Conservation (phyloP, 2,113 vertebrate species). For the Chauna torquata region DNA sequence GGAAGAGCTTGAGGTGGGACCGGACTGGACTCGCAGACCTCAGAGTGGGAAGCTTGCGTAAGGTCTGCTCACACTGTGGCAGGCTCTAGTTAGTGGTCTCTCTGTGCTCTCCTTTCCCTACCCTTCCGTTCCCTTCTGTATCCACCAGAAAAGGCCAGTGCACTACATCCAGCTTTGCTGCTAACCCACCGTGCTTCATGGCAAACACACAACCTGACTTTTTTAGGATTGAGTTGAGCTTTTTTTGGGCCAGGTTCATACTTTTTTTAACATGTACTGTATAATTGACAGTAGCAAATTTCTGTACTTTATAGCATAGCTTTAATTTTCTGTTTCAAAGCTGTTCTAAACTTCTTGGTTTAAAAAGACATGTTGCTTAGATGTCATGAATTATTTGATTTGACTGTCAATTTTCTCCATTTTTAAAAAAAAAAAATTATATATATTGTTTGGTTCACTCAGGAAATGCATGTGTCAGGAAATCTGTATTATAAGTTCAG, state of each 20-base stretch:
- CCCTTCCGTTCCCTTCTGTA: neutral
- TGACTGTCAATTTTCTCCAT: constrained; percentile 72
- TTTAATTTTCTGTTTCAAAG: constrained; percentile 67
- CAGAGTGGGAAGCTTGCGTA: fast-evolving
- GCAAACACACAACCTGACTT: constrained; percentile 44
- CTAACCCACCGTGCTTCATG: constrained; percentile 4
- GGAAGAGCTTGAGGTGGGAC: neutral
- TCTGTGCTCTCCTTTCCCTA: neutral
- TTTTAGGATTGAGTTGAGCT: constrained; percentile 38
- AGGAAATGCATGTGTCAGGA: constrained; percentile 82
- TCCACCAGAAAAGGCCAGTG: constrained; percentile 33
- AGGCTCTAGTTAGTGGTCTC: neutral
- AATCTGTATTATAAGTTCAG: constrained; percentile 76
- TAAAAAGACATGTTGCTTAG: constrained; percentile 62
- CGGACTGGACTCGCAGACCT: neutral
- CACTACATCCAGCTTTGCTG: constrained; percentile 63
- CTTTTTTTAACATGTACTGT: constrained; percentile 55
- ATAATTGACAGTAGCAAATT: constrained; percentile 63
- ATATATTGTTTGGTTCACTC: constrained; percentile 80
- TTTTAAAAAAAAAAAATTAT: constrained; percentile 62
- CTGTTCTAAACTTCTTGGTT: constrained; percentile 55
- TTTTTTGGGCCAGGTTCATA: neutral
- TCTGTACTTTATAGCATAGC: constrained; percentile 65
- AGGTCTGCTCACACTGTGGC: neutral
- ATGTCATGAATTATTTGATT: constrained; percentile 74